These are phyloP conservation scores for Drosophila nr. perissopoda DNA, from an alignment of 2,888 invertebrate genomes.

Conservation along the genomic window DNA sequence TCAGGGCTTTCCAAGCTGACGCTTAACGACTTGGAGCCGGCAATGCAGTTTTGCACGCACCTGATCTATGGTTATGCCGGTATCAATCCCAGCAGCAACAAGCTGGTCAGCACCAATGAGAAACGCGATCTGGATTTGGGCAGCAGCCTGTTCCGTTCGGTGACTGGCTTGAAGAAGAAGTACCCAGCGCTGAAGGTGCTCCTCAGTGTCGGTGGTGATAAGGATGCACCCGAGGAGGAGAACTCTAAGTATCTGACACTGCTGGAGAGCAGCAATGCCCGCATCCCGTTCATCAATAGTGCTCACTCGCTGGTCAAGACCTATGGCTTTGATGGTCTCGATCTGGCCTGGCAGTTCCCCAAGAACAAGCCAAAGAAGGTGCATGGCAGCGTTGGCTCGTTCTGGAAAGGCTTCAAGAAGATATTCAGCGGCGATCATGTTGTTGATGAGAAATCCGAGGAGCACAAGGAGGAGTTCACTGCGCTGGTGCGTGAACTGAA, in stretches of 20 bases:
- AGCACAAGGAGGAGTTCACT: slow-evolving; percentile 92
- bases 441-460: slow-evolving; percentile 92
- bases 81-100: slow-evolving; percentile 89
- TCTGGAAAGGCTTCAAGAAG: slow-evolving; percentile 92
- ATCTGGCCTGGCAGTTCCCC: slow-evolving; percentile 94
- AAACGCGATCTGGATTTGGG: slow-evolving; percentile 90
- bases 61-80: slow-evolving; percentile 92
- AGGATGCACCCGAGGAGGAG: slow-evolving; percentile 88
- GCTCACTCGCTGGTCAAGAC: slow-evolving; percentile 90
- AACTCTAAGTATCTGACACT: slow-evolving; percentile 89
- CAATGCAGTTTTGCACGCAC: slow-evolving; percentile 91
- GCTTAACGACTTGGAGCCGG: slow-evolving; percentile 89
- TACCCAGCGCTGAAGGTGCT: slow-evolving; percentile 90
- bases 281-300: slow-evolving; percentile 92
- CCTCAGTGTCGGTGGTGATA: slow-evolving; percentile 92
- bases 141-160: slow-evolving; percentile 89
- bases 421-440: slow-evolving; percentile 89
- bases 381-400: slow-evolving; percentile 87
- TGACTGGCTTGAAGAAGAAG: slow-evolving; percentile 89
- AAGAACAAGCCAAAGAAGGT: slow-evolving; percentile 92
- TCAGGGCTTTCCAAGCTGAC: slow-evolving; percentile 92
- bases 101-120: slow-evolving; percentile 90
- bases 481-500: slow-evolving; percentile 91
- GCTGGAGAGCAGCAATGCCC: slow-evolving; percentile 90
- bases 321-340: slow-evolving; percentile 94